Base-by-base conservation (phyloP, 2,797 vertebrate species). In the Sparidentex hasta region DNA sequence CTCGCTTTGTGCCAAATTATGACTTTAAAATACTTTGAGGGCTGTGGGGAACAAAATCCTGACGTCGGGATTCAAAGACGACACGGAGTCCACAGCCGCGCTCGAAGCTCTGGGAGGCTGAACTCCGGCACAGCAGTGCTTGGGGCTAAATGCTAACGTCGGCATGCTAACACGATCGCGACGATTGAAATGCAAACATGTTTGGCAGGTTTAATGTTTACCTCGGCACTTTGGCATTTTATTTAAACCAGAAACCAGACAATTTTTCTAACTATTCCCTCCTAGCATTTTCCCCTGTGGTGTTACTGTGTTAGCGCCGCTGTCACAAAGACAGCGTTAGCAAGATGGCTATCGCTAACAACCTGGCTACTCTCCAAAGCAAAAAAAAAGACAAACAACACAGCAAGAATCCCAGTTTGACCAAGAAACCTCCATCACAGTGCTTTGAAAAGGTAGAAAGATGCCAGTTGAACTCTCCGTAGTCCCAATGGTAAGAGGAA, bases 1-100 rank as follows among this genome's bases (percentile, higher is more conserved):
- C 52, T 72, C 23, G 55, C 54, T 83, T 86, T 82, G 69, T 76
- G 73, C 46, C 65, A 66, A 78, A 71, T 84, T 71, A 58, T 57
- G 65, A 67, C 75, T 80, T 79, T 71, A 69, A 89, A 84, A 87
- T 63, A 80, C 62, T 82, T 68, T 52, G 29, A 43, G 43, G 33
- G 51, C 58, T 55, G 41, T 43, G 13, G 29, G 18, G 13, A 29
- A 44, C 59, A 59, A 56, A 65, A 14, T 29, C 17, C 55, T 48
- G 1, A 52, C 27, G 55, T 58, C 56, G 47, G 48, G 38, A 56
- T 81, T 65, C 50, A 11, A 72, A 57, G 21, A 57, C 18, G 16
- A 18, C 13, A 43, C 12, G 48, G 55, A 57, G 50, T 63, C 17
- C 50, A 41, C 18, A 79, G 65, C 12, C 38, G 1, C 23, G n/a